phyloP scores from a whole-genome alignment of 2,797 vertebrate species.

The Malacoraja senta region DNA sequence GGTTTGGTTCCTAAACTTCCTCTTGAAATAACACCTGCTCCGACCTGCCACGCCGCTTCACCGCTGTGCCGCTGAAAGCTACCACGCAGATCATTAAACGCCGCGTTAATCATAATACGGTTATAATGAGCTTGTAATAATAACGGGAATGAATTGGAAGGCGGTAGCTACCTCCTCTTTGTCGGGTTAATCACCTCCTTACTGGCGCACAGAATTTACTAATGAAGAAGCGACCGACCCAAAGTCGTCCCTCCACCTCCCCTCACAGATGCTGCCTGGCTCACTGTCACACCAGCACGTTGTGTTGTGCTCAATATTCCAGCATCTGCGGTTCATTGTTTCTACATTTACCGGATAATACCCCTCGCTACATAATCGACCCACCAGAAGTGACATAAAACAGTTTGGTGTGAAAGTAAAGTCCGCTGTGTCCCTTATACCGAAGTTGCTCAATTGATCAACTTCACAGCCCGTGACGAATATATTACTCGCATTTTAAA shows the following conservation, averaged over 20 bases:
- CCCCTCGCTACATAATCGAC: background rate
- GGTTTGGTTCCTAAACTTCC: background rate
- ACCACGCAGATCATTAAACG: background rate
- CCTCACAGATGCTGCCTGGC: too few relatives aligned
- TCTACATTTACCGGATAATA: too few relatives aligned
- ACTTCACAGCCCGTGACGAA: background rate
- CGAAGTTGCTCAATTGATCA: background rate
- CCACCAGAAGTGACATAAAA: background rate
- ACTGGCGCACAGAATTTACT: background rate
- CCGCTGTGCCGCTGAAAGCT: background rate
- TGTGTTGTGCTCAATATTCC: too few relatives aligned
- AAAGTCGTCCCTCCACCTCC: too few relatives aligned
- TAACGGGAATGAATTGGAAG: background rate
- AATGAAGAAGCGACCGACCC: background rate
- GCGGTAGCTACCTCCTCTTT: background rate
- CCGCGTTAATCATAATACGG: background rate
- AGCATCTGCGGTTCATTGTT: too few relatives aligned
- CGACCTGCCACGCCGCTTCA: background rate
- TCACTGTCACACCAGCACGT: too few relatives aligned
- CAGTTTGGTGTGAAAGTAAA: background rate
- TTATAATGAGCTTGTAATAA: background rate
- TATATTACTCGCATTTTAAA: background rate
- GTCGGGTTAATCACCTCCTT: background rate
- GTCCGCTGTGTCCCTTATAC: background rate
- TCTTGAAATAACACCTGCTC: background rate